Evolutionary conservation across 2,113 vertebrate genomes (phyloP), one percentile per base, ranked within the genome.

Genomic region (Amphiprion percula): DNA sequence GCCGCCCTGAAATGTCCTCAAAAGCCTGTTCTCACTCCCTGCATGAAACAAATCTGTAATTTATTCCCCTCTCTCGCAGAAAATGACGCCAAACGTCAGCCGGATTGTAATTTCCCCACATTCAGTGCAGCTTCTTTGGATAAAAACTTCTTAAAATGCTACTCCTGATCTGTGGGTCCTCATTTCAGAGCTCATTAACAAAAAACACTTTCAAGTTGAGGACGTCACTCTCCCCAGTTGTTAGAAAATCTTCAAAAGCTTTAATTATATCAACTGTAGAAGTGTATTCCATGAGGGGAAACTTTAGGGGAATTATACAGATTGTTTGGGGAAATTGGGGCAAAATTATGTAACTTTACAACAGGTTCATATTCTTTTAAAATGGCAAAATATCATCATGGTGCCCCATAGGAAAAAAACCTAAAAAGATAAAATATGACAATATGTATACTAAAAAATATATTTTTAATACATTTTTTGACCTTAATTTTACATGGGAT

Each of bases 141-240:
- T 82, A 49, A 76, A 87, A 79, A 16, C 15, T 10, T 3, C 47
- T 58, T n/a, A 10, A 56, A 24, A 63, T 17, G 23, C 2, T 11
- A 0, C 7, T 41, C 14, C 10, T 59, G 17, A 64, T 72, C 19
- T 68, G 12, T 49, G 30, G 1, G 1, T 77, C 23, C 8, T 71
- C 72, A 30, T 52, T 82, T 75, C 47, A 28, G 16, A 14, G 16
- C 26, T 76, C 24, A 62, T 74, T 59, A 66, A 56, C 16, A 54
- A 70, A 61, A 73, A 10, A 33, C 14, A 59, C 46, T 80, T 70
- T 68, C 28, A 77, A 53, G 46, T 59, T 67, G n/a, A 28, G n/a
- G 50, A 62, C 37, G 16, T 41, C 55, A 28, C 10, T 24, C 15
- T 65, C 64, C 60, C 21, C 21, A 46, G 11, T 21, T 11, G 4